A percentile compares a stretch with the other conserved stretches of the same genome.
Conservation (phyloP, 2,888 invertebrate genomes). For the Ctenicera cuprea region DNA sequence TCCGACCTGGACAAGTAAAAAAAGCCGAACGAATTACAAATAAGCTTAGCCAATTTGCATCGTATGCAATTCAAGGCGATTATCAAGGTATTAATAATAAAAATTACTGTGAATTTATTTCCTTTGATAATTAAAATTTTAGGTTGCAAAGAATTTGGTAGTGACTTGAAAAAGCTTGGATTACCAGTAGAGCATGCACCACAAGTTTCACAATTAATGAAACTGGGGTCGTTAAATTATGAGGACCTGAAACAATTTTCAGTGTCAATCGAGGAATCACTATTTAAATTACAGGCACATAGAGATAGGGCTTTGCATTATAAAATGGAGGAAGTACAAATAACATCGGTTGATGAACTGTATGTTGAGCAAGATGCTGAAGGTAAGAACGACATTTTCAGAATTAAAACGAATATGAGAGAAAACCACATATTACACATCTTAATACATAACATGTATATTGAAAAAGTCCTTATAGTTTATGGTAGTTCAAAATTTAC, state of each 20-base stretch:
- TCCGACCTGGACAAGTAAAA: constrained; percentile 94
- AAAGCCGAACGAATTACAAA: constrained; percentile 94
- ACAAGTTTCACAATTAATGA: constrained; percentile 96
- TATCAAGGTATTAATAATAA: constrained; percentile 78
- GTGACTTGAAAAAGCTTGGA: constrained; percentile 93
- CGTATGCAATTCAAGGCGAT: constrained; percentile 94
- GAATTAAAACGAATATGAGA: background rate
- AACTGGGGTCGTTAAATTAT: constrained; percentile 92
- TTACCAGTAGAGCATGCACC: constrained; percentile 98
- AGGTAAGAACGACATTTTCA: constrained; percentile 72
- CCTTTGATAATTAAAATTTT: constrained; percentile 18
- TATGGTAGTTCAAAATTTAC: too few species aligned
- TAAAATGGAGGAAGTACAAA: constrained; percentile 97
- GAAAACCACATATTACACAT: background rate
- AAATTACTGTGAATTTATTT: background rate
- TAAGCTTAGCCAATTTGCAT: constrained; percentile 94
- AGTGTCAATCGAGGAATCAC: constrained; percentile 92
- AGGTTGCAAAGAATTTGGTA: constrained; percentile 93
- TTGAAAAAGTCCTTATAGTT: too few species aligned
- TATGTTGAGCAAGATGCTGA: constrained; percentile 91
- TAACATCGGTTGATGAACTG: constrained; percentile 94
- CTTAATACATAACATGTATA: too few species aligned
- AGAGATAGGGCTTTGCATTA: constrained; percentile 92
- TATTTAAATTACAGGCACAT: constrained; percentile 90
- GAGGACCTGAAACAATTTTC: constrained; percentile 96